Evolutionary conservation across 92 coral and sea anemone species (phyloP), one percentile per base, ranked within the genome.

Genomic region (Epizoanthus stellaris): DNA sequence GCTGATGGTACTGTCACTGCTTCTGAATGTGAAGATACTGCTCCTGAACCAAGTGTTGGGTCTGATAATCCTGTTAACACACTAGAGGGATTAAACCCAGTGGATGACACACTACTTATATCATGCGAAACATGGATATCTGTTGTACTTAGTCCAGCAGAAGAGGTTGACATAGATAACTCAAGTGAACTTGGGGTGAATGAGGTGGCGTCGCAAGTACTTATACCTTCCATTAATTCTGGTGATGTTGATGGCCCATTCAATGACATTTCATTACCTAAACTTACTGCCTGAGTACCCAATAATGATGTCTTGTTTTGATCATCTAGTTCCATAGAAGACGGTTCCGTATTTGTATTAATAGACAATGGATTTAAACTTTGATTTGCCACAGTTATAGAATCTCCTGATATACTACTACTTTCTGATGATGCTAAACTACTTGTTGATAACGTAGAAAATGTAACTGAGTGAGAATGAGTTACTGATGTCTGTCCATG

Each of bases 11-110:
- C 70, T 63, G 86, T 80, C 16, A 70, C 88, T 3, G 61, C 53
- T 30, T 73, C 90, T 69, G 88, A 67, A 53, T 76, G 73, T 19
- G 84, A 81, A n/a, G 94, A 73, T 30, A 86, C 80, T 10, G 90
- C 86, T 16, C 98, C 95, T 77, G 89, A 87, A 63, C 92, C 85
- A 52, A 94, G 85, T 23, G 90, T 91, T 20, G 94, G 94, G 61
- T 93, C 92, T 15, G 84, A 77, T 11, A 88, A 90, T 15, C 91
- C 88, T 63, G 92, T 91, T 82, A 93, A 61, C 30, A 92, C 59
- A 64, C 83, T 79, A 23, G 60, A 62, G 11, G 83, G 83, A 45
- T 79, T 79, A 79, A 79, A 79, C 23, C 66, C 49, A n/a, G 42
- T 63, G 0, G 72, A 63, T 60, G 82, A 1, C 16, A 67, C 68